Evolutionary conservation across 2,797 vertebrate species (phyloP).

Genomic region (Lagocephalus sceleratus): DNA sequence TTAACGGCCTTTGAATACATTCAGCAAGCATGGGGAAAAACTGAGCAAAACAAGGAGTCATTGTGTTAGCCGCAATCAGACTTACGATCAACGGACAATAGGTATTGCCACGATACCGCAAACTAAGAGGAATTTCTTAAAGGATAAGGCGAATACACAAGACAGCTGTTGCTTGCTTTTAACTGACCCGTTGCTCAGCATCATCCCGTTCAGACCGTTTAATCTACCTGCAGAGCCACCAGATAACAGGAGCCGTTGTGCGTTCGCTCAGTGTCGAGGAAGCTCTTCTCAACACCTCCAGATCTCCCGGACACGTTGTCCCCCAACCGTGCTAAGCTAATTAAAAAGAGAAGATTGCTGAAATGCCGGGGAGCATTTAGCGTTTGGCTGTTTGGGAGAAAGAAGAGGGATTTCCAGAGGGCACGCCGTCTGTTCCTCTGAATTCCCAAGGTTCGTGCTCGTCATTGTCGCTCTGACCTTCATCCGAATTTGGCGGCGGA

Average conservation of each 20-base stretch:
- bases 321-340: slow-evolving; percentile 31
- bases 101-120: too few relatives aligned
- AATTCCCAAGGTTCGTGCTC: slow-evolving; percentile 35
- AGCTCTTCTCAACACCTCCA: not conserved
- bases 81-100: slow-evolving; percentile 16
- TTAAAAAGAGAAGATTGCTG: slow-evolving; percentile 54
- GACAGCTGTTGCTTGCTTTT: too few relatives aligned
- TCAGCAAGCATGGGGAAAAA: slow-evolving; percentile 7
- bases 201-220: slow-evolving; percentile 31
- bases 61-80: slow-evolving; percentile 14
- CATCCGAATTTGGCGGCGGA: slow-evolving; percentile 4
- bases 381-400: slow-evolving; percentile 48
- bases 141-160: too few relatives aligned
- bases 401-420: slow-evolving; percentile 44
- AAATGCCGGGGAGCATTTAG: slow-evolving; percentile 37
- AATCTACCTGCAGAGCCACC: slow-evolving; percentile 47
- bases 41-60: slow-evolving; percentile 11
- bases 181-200: too few relatives aligned
- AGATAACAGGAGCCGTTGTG: slow-evolving; percentile 46
- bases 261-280: slow-evolving; percentile 7
- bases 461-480: slow-evolving; percentile 65
- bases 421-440: slow-evolving; percentile 50
- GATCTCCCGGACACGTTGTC: not conserved
- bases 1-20: slow-evolving; percentile 18
- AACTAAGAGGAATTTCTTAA: too few relatives aligned